A percentile compares a stretch with the other conserved stretches of the same genome.
Conservation (phyloP, 2,888 invertebrate species). For the Euzophera pinguis region DNA sequence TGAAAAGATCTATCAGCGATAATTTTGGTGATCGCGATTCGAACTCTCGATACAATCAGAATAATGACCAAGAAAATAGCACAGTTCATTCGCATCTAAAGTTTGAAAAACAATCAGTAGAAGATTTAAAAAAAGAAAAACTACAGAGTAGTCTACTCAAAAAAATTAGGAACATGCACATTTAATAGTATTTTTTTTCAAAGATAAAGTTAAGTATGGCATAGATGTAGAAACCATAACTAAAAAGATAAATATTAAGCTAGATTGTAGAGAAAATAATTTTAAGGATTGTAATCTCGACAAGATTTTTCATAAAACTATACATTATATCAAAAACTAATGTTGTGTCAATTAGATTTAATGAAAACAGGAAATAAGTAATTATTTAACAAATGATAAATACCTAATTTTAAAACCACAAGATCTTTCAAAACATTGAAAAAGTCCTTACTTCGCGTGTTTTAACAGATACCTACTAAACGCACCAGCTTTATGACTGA, state of each 20-base stretch:
- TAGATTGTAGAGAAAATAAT: background rate
- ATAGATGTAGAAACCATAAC: background rate
- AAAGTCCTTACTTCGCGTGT: too few relatives aligned
- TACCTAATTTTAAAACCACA: too few relatives aligned
- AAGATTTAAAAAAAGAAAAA: background rate
- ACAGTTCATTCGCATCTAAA: background rate
- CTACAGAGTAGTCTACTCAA: background rate
- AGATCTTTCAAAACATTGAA: too few relatives aligned
- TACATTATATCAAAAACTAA: background rate
- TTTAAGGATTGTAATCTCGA: background rate
- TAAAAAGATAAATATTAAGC: background rate
- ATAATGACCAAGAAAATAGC: background rate
- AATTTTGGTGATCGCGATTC: background rate
- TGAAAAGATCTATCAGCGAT: background rate
- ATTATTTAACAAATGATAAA: too few relatives aligned
- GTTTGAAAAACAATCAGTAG: background rate
- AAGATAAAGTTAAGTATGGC: background rate
- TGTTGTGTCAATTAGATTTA: too few relatives aligned
- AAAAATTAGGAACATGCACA: background rate
- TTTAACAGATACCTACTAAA: too few relatives aligned
- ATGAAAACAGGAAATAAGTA: too few relatives aligned
- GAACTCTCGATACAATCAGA: background rate
- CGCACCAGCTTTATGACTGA: too few relatives aligned
- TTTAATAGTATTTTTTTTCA: background rate
- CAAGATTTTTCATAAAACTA: background rate